Percentiles rank a stretch among this genome's conserved stretches.
Evolutionary conservation across 2,888 invertebrate genomes (phyloP).

Genomic region (Scaptomyza flava): DNA sequence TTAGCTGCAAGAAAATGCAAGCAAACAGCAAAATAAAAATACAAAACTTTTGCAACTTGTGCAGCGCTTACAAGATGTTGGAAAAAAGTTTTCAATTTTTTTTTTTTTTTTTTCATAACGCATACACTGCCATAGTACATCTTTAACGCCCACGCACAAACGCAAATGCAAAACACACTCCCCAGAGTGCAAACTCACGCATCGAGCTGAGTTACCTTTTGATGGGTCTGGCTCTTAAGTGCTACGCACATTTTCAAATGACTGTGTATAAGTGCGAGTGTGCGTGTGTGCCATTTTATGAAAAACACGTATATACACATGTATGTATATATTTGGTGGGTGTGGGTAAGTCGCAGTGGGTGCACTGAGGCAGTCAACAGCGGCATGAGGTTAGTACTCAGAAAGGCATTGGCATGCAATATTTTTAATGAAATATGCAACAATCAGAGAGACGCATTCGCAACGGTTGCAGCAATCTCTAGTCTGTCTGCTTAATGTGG

Average conservation of each 20-base stretch:
- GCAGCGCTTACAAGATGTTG: conserved; percentile 23
- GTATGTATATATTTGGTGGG: conserved; percentile 11
- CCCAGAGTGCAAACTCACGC: conserved; percentile 50
- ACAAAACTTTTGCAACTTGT: conserved; percentile 51
- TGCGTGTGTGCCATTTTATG: conserved; percentile 53
- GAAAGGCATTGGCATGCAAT: conserved; percentile 58
- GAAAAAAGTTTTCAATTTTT: conserved; percentile 49
- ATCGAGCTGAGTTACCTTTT: conserved; percentile 30
- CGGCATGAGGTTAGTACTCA: conserved; percentile 26
- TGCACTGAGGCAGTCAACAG: conserved; percentile 41
- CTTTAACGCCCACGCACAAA: conserved; percentile 9
- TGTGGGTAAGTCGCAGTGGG: conserved; percentile 17
- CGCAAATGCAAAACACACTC: conserved; percentile 26
- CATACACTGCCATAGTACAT: neutral
- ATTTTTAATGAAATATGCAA: conserved; percentile 77
- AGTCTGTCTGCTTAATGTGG: conserved; percentile 42
- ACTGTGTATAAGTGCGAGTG: conserved; percentile 14
- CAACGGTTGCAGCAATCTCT: neutral
- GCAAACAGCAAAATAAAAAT: conserved; percentile 19
- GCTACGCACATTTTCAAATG: conserved; percentile 59
- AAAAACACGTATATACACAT: conserved; percentile 13
- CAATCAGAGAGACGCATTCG: conserved; percentile 45
- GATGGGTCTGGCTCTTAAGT: conserved; percentile 54
- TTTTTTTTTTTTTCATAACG: conserved; percentile 10
- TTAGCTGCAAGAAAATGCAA: conserved; percentile 24